Base-by-base conservation (phyloP, 64 coral and sea anemone genomes). In the Astreopora myriophthalma region DNA sequence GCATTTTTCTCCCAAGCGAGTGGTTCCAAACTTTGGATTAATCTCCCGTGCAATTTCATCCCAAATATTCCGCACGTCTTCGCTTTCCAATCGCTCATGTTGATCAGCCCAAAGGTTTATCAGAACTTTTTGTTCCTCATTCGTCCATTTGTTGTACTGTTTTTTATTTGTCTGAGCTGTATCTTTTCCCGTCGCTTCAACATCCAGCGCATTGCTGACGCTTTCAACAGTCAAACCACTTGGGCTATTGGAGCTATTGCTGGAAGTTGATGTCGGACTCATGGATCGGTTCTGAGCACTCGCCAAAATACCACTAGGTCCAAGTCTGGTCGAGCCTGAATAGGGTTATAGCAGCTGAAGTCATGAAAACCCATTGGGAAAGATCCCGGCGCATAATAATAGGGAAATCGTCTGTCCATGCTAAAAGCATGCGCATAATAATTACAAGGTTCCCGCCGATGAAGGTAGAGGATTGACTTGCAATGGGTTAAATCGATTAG, bases 11-110 rank as follows among this genome's bases (percentile, higher is more conserved):
- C 29, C 49, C 28, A 25, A 62, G 52, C 52, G 52, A 55, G 52
- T 84, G 32, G 79, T 36, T 36, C 34, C 60, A 61, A 58, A 58
- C 30, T 37, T 84, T 35, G 11, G 35, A 49, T 76, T 76, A n/a
- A 76, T 44, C 74, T 76, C 74, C 35, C n/a, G 36, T 3, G 27
- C 1, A 33, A 37, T 84, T 84, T 63, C 79, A 34, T 60, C 22
- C 57, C 57, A 85, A 40, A 68, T 65, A 19, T 67, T 85, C 25
- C 51, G 46, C 25, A 52, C 24, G 79, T 65, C 48, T 84, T 84
- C 64, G 75, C 40, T 58, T 79, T 79, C 49, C 40, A 79, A 13
- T 55, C 49, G 49, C 49, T 42, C 37, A 46, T 22, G 19, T 77
- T 25, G 37, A 77, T 10, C 74, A 8, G 13, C 39, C 37, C 6